Conservation (phyloP, 2,797 vertebrate genomes). For the Smutsia gigantea region DNA sequence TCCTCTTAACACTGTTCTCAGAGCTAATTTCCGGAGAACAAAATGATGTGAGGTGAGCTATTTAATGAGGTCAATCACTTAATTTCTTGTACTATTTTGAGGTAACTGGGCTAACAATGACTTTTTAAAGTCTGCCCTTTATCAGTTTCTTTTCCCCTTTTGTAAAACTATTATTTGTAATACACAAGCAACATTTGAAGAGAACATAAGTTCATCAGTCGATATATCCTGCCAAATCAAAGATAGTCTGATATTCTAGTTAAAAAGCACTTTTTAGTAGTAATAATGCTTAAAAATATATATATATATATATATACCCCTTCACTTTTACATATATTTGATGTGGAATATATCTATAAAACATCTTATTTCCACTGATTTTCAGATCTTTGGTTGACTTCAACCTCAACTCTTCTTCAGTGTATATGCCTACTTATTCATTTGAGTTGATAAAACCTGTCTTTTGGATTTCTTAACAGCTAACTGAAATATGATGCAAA, state of each 20-base stretch:
- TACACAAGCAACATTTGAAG: conserved; percentile 25
- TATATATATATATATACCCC: background rate
- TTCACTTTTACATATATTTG: background rate
- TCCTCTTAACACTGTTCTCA: conserved; percentile 16
- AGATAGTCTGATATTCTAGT: background rate
- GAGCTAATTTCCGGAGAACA: conserved; percentile 61
- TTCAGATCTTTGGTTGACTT: background rate
- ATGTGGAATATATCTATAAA: background rate
- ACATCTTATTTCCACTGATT: background rate
- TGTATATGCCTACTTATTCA: background rate
- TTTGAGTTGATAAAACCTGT: background rate
- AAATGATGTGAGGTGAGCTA: background rate
- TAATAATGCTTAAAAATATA: background rate
- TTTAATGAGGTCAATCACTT: conserved; percentile 69
- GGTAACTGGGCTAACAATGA: conserved; percentile 62
- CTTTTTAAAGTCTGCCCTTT: conserved; percentile 65
- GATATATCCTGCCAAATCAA: conserved; percentile 33
- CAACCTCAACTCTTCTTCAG: background rate
- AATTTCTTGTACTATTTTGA: conserved; percentile 74
- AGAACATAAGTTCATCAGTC: background rate
- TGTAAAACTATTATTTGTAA: background rate
- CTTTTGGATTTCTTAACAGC: conserved; percentile 29
- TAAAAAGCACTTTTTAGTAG: conserved; percentile 21
- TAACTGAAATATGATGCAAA: background rate
- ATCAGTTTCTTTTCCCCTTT: conserved; percentile 7